Evolutionary conservation across 1,140 invertebrate species (phyloP), one percentile per base, ranked within the genome.

Genomic region (Cyclargus thomasi): DNA sequence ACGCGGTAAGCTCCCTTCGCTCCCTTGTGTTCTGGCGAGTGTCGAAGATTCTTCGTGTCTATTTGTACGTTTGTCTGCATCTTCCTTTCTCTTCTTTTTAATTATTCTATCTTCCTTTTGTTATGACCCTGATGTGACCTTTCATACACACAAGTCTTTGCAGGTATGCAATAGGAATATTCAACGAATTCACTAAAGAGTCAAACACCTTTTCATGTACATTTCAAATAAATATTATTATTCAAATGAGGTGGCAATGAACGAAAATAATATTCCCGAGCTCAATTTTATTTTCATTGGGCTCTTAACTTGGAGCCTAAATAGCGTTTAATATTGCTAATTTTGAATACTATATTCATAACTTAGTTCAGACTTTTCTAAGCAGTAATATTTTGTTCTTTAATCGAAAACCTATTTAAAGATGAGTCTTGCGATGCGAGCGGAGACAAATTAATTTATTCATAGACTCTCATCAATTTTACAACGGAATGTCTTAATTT

Each of bases 31-130:
- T 92, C 91, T 53, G 93, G 92, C 36, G 88, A 93, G 70, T 86
- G 87, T 47, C 92, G 91, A 53, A 93, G 85, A 71, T 88, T 92
- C 79, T 93, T 94, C 20, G 93, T 92, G 82, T 93, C 93, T 63
- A 94, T 94, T 81, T 93, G 93, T 69, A 93, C 93, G 78, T 94
- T 94, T 16, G 93, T 94, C 91, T 94, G 93, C 93, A 94, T 94
- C 53, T 74, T 90, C 80, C 23, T 55, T 16, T 21, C n/a, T 47
- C 10, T 47, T 47, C 39, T 16, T 47, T 47, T 0, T 47, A 2
- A 16, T 47, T 47, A 8, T 47, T 47, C 8, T 47, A 29, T 29
- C 29, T 0, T 29, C 8, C 29, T 29, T 29, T 0, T 29, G 5
- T 29, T 6, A 29, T 3, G 6, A 29, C 23, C 23, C 23, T 29